These are phyloP conservation scores for Octomys mimax DNA, from an alignment of 2,797 vertebrate species.

Conservation along the genomic window DNA sequence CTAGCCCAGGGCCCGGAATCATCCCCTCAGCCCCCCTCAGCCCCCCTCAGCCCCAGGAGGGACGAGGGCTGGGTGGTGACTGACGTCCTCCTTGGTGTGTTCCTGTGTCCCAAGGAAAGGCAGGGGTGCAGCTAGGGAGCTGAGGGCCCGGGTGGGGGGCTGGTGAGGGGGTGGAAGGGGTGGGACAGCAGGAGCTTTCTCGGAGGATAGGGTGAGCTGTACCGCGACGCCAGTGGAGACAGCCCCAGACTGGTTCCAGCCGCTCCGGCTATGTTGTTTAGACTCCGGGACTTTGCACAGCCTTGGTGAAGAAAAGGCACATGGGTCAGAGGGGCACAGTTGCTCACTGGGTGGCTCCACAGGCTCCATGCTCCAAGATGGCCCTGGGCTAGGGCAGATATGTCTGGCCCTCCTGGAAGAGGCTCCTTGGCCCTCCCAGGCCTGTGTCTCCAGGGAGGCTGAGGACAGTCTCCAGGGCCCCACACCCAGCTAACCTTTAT, in stretches of 20 bases:
- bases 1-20: not conserved
- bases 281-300: slow-evolving; percentile 85
- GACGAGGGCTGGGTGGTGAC: not conserved
- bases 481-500: not conserved
- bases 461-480: not conserved
- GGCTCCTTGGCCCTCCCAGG: not conserved
- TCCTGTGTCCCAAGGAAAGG: not conserved
- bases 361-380: not conserved
- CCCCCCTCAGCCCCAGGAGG: not conserved
- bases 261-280: slow-evolving; percentile 83
- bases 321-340: slow-evolving; percentile 72
- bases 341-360: not conserved
- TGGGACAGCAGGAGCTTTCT: slow-evolving; percentile 81
- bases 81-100: not conserved
- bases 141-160: slow-evolving; percentile 46
- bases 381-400: not conserved
- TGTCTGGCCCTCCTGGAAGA: not conserved
- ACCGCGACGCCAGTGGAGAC: slow-evolving; percentile 77
- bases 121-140: slow-evolving; percentile 38
- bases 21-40: not conserved
- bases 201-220: slow-evolving; percentile 85
- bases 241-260: slow-evolving; percentile 81
- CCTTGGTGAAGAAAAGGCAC: slow-evolving; percentile 87
- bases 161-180: slow-evolving; percentile 77
- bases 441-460: not conserved